Evolutionary conservation across 1,140 invertebrate genomes (phyloP).

Genomic region (Apolygus lucorum): DNA sequence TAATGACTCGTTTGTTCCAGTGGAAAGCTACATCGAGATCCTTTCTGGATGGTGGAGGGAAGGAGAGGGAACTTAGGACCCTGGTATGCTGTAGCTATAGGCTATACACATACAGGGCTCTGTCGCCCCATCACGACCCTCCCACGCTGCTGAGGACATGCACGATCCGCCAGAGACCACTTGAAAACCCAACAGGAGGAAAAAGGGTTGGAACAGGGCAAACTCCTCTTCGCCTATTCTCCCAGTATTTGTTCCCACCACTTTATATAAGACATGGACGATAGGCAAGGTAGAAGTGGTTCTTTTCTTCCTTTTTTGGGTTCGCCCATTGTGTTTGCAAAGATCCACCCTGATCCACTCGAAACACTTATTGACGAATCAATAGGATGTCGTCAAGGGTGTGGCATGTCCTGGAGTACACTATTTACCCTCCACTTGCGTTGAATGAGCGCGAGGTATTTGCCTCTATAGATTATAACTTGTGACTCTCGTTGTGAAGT

Average conservation of each 20-base stretch:
- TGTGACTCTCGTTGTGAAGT: too few relatives aligned
- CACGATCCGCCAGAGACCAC: not conserved
- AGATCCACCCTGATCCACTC: not conserved
- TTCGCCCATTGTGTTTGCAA: not conserved
- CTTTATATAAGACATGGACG: not conserved
- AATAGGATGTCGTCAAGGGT: too few relatives aligned
- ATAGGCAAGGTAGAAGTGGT: not conserved
- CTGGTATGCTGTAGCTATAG: not conserved
- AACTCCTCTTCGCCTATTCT: not conserved
- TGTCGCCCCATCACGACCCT: not conserved
- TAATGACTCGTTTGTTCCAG: not conserved
- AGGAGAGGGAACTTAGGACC: not conserved
- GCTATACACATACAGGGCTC: not conserved
- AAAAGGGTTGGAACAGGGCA: not conserved
- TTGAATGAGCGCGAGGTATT: too few relatives aligned
- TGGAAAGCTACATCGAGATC: too few relatives aligned
- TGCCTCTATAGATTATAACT: too few relatives aligned
- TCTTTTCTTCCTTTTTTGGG: not conserved
- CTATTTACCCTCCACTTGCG: too few relatives aligned
- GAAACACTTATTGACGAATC: not conserved
- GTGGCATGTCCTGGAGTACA: too few relatives aligned
- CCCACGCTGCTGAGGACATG: not conserved
- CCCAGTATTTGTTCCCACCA: not conserved
- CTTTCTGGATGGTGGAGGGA: not conserved
- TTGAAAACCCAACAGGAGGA: not conserved